Evolutionary conservation across 2,888 invertebrate species (phyloP).

Genomic region (Drosophila helvetica): DNA sequence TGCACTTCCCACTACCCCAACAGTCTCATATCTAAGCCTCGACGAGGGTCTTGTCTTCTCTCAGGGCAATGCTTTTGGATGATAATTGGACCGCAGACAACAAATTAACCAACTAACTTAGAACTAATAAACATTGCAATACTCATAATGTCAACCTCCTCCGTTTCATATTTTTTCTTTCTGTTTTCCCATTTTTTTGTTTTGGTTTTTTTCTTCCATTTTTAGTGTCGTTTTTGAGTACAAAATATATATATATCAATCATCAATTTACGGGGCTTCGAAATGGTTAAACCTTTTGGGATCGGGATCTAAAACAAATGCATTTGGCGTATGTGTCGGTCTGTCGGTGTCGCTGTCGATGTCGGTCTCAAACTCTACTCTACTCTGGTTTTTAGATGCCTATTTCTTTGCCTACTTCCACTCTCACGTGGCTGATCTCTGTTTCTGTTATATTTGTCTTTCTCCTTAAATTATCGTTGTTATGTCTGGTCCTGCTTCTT

Average conservation of each 20-base stretch:
- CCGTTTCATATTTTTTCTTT: not conserved
- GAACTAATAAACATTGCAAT: conserved; percentile 51
- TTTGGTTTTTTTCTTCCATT: not conserved
- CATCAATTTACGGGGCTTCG: not conserved
- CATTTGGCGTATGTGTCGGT: conserved; percentile 17
- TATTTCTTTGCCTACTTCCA: not conserved
- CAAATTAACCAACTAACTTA: conserved; percentile 44
- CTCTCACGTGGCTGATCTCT: not conserved
- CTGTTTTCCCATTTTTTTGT: not conserved
- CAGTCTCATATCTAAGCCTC: no score
- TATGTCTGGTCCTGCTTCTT: not conserved
- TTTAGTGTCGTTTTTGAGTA: not conserved
- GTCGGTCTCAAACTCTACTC: not conserved
- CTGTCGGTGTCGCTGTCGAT: no score
- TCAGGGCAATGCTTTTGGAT: conserved; percentile 46
- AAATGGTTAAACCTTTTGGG: conserved; percentile 8
- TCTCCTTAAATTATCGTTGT: not conserved
- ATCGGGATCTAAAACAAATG: conserved; percentile 8
- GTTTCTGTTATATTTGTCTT: not conserved
- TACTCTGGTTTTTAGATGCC: not conserved
- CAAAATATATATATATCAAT: not conserved
- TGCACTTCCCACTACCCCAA: not conserved
- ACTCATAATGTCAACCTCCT: not conserved
- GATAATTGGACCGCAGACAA: conserved; percentile 51
- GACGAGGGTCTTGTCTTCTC: conserved; percentile 5